phyloP scores from a whole-genome alignment of 2,113 vertebrate genomes.

The Myxocyprinus asiaticus region DNA sequence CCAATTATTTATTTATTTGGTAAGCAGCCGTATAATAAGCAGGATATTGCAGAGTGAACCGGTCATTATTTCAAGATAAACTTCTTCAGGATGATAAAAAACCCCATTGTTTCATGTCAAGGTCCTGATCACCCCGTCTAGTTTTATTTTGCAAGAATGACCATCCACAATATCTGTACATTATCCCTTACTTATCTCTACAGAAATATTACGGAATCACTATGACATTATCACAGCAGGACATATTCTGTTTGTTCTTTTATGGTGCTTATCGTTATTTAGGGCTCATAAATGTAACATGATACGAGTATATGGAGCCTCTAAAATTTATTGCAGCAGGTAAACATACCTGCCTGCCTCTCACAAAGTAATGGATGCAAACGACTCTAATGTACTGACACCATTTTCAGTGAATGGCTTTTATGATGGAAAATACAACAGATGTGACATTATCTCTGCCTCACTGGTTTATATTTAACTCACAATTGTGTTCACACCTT shows the following conservation, averaged over 20 bases:
- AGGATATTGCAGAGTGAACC: too few species aligned
- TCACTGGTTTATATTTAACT: constrained; percentile 18
- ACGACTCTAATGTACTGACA: constrained; percentile 28
- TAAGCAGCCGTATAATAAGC: too few species aligned
- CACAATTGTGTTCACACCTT: constrained; percentile 33
- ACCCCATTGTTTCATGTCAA: too few species aligned
- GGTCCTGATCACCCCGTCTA: too few species aligned
- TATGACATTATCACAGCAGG: background rate
- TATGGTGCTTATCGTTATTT: constrained; percentile 22
- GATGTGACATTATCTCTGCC: constrained; percentile 60
- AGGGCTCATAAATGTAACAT: constrained; percentile 23
- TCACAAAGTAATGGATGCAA: constrained; percentile 57
- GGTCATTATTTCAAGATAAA: too few species aligned
- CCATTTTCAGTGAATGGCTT: constrained; percentile 18
- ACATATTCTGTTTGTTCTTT: constrained; percentile 16
- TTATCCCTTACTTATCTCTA: too few species aligned
- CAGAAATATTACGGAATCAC: too few species aligned
- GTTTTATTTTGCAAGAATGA: too few species aligned
- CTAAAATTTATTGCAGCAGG: constrained; percentile 24
- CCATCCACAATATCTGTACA: too few species aligned
- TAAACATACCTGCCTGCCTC: constrained; percentile 53
- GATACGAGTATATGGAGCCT: constrained; percentile 13
- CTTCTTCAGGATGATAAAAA: too few species aligned
- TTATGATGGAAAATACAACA: constrained; percentile 50
- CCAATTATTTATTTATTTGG: too few species aligned